Conservation (phyloP, 2,797 vertebrate species). For the Carduelis carduelis region DNA sequence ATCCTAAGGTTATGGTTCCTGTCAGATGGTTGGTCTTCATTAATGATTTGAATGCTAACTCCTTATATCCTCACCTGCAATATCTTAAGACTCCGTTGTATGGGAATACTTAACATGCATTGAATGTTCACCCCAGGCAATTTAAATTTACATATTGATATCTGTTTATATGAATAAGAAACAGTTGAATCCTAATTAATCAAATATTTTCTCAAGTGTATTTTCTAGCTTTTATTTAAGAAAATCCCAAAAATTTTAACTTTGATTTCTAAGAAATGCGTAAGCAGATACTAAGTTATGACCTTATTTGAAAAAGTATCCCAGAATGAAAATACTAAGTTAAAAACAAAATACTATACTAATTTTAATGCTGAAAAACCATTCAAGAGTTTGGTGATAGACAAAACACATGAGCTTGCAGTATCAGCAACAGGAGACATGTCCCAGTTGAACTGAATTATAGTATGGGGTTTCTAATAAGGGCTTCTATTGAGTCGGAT, state of each 20-base stretch:
- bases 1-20: background rate
- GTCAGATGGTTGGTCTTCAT: background rate
- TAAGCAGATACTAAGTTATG: background rate
- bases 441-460: slow-evolving; percentile 23
- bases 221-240: background rate
- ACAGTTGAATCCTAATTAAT: background rate
- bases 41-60: background rate
- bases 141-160: background rate
- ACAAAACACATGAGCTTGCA: background rate
- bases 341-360: background rate
- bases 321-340: background rate
- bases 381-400: background rate
- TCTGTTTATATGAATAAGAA: background rate
- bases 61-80: background rate
- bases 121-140: background rate
- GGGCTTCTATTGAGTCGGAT: background rate
- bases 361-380: background rate
- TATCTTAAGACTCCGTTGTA: fast-evolving
- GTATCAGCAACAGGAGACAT: background rate
- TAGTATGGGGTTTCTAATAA: background rate
- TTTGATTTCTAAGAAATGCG: background rate
- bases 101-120: background rate
- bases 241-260: background rate
- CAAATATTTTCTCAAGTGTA: background rate
- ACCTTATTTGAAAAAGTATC: background rate